Evolutionary conservation across 2,113 vertebrate genomes (phyloP).

Genomic region (Rhombomys opimus): DNA sequence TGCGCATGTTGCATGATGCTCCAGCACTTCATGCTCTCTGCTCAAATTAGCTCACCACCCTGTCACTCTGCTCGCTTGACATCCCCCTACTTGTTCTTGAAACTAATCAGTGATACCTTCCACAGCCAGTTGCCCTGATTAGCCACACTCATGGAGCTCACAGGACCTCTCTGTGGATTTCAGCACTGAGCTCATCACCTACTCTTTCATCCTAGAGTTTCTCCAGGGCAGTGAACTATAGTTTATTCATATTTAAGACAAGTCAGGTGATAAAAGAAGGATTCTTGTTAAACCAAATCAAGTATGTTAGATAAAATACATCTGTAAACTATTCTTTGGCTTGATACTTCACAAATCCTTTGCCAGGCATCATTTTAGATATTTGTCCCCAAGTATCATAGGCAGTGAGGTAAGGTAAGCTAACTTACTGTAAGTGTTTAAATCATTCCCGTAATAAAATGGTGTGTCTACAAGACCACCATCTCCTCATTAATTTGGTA

Average conservation of each 20-base stretch:
- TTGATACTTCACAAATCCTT: not conserved
- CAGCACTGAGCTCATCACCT: not conserved
- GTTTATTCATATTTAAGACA: slow-evolving; percentile 32
- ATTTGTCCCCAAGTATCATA: not conserved
- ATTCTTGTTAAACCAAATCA: not conserved
- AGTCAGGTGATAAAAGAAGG: not conserved
- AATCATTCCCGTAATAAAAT: not conserved
- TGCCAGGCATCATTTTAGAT: not conserved
- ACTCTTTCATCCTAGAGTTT: not conserved
- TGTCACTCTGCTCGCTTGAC: not conserved
- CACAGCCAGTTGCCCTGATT: not conserved
- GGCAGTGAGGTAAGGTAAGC: not conserved
- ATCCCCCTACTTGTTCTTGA: not conserved
- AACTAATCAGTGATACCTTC: not conserved
- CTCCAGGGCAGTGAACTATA: not conserved
- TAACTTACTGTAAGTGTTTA: not conserved
- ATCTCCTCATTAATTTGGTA: not conserved
- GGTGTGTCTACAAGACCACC: not conserved
- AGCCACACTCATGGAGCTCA: not conserved
- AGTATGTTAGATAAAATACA: not conserved
- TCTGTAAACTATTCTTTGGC: slow-evolving; percentile 5
- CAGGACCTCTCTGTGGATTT: not conserved
- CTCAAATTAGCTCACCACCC: not conserved
- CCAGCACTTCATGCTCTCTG: not conserved
- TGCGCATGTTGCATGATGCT: not conserved